Conservation (phyloP, 2,797 vertebrate genomes). For the Cryptoprocta ferox region DNA sequence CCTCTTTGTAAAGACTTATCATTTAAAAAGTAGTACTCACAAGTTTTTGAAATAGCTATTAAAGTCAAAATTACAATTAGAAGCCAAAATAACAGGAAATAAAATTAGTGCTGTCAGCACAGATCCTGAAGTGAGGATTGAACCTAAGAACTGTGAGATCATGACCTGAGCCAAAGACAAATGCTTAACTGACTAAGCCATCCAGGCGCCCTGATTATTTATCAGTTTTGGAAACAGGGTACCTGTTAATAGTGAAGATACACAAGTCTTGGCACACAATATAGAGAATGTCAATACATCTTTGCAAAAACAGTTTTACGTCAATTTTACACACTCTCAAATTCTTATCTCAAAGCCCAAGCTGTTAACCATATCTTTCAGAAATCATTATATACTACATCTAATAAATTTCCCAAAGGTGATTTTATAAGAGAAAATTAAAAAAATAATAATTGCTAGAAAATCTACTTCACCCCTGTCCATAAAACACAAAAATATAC, state of each 20-base stretch:
- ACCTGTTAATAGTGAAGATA: conserved; percentile 85
- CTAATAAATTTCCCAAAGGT: conserved; percentile 85
- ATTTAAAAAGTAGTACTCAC: conserved; percentile 78
- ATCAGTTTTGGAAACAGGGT: conserved; percentile 85
- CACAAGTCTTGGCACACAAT: conserved; percentile 75
- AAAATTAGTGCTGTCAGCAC: conserved; percentile 62
- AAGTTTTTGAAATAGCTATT: conserved; percentile 83
- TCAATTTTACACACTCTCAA: conserved; percentile 86
- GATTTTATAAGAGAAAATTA: conserved; percentile 84
- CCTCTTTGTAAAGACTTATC: conserved; percentile 69
- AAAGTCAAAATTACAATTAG: conserved; percentile 83
- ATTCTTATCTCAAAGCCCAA: conserved; percentile 87
- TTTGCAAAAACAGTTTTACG: conserved; percentile 77
- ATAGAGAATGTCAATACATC: conserved; percentile 76
- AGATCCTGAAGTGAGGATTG: no score
- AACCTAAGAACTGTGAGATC: no score
- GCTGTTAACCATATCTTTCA: conserved; percentile 85
- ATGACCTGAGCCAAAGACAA: no score
- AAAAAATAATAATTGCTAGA: conserved; percentile 87
- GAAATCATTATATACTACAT: conserved; percentile 86
- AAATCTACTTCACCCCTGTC: conserved; percentile 85
- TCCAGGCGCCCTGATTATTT: conserved; percentile 49
- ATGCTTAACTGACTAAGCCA: no score
- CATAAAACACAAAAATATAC: conserved; percentile 60
- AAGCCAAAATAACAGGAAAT: conserved; percentile 80